Base-by-base conservation (phyloP, 2,797 vertebrate species). In the Glossophaga mutica region DNA sequence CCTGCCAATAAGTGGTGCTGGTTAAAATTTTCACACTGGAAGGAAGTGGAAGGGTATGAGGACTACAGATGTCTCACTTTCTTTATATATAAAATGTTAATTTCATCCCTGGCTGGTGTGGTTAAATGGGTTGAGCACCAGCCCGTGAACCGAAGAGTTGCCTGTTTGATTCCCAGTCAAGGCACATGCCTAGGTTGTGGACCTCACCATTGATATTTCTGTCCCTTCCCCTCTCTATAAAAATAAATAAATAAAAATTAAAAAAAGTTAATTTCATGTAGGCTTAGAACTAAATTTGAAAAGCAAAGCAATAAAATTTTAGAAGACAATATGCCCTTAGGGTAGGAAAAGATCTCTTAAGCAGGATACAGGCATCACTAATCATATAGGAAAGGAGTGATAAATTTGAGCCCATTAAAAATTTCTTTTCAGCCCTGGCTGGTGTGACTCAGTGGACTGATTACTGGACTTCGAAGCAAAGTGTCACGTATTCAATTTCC, bases 251-350 rank as follows among this genome's bases (percentile, higher is more conserved):
- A 65, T n/a, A 65, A n/a, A 65, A 65, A 15, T 7, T 65, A 1
- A 4, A 62, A 46, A 74, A 78, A 46, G 24, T 70, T 68, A 65
- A 62, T 32, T 79, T 86, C 34, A 92, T 59, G 78, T 77, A 24
- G 82, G 2, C 24, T 85, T 90, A 57, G 73, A 79, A 90, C 3
- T 39, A 86, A 65, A 70, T 92, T 77, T 91, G 34, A 67, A 87
- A 91, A 90, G 15, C 22, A 87, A 94, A 87, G 46, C 50, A 81
- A 90, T 34, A 93, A 52, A 83, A 68, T 59, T 82, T 95, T 90
- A 90, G 50, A 76, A 94, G 32, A 73, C 62, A 94, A 50, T 65
- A 34, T 57, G 21, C 62, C 4, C 4, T 73, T 65, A 65, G 39
- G 50, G 21, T 44, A 92, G 62, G n/a, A 91, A 62, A 81, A 94